These are phyloP conservation scores for Protonibea diacanthus DNA, from an alignment of 2,797 vertebrate species.

Conservation along the genomic window DNA sequence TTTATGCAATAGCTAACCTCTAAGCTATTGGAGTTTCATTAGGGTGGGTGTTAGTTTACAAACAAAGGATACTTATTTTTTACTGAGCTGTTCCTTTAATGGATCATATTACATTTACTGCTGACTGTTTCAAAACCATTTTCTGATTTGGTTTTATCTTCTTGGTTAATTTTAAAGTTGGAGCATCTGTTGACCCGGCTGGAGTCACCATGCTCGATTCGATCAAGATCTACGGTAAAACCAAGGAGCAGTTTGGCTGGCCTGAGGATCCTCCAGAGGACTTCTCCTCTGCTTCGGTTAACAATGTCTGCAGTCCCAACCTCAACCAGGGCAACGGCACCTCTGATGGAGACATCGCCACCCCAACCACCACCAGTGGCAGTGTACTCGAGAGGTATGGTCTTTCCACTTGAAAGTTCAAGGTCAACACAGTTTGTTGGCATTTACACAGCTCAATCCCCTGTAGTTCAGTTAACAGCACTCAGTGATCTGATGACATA, in stretches of 20 bases:
- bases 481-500: not conserved
- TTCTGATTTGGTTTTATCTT: constrained; percentile 18
- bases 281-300: constrained; percentile 94
- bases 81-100: not conserved
- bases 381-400: constrained; percentile 96
- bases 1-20: not conserved
- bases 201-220: constrained; percentile 99
- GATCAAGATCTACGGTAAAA: constrained; percentile 98
- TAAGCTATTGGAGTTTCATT: not conserved
- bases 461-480: not conserved
- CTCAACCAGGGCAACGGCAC: constrained; percentile 93
- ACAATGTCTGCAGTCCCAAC: constrained; percentile 96
- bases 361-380: constrained; percentile 89
- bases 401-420: not conserved
- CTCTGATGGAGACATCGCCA: constrained; percentile 89
- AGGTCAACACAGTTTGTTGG: constrained; percentile 1
- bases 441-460: constrained; percentile 3
- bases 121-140: not conserved
- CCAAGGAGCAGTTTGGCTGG: constrained; percentile 99
- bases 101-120: not conserved
- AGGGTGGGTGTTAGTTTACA: not conserved
- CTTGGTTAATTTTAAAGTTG: constrained; percentile 83
- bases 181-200: constrained; percentile 98
- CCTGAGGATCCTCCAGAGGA: constrained; percentile 98
- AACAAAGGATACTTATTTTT: not conserved